Conservation (phyloP, 1,140 invertebrate genomes). For the Heterodera schachtii region DNA sequence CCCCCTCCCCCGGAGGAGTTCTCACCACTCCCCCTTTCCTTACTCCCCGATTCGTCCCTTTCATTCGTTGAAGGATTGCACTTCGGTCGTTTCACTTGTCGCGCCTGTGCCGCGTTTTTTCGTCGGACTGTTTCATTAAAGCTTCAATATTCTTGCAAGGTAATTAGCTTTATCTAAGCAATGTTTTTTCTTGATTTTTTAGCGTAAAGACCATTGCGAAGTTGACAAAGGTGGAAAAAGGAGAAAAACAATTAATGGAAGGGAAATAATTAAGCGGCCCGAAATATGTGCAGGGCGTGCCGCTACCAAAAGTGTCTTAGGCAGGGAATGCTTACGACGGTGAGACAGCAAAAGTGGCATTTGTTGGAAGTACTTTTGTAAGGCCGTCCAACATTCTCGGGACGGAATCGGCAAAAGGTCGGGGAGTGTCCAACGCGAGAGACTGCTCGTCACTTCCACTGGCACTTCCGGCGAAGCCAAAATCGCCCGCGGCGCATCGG, state of each 20-base stretch:
- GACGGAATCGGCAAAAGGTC: conserved; percentile 51
- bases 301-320: conserved; percentile 48
- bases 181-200: neutral
- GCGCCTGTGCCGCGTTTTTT: conserved; percentile 55
- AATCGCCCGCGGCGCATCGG: conserved; percentile 27
- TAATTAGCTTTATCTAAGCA: neutral
- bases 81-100: conserved; percentile 56
- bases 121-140: conserved; percentile 51
- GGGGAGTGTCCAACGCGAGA: conserved; percentile 36
- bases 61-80: conserved; percentile 38
- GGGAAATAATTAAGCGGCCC: conserved; percentile 37
- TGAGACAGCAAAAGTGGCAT: conserved; percentile 2
- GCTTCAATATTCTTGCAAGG: conserved; percentile 49
- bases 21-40: no score
- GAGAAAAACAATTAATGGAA: neutral
- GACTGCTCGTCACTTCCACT: conserved; percentile 29
- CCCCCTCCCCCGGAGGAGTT: no score
- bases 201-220: conserved; percentile 14
- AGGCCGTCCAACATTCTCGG: conserved; percentile 52
- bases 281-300: conserved; percentile 53
- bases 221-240: conserved; percentile 18
- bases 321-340: conserved; percentile 53
- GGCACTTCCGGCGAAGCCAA: conserved; percentile 33
- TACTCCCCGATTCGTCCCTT: no score
- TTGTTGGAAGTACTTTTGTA: neutral